A percentile compares a stretch with the other conserved stretches of the same genome.
Evolutionary conservation across 2,888 invertebrate genomes (phyloP).

Genomic region (Emmelina monodactyla): DNA sequence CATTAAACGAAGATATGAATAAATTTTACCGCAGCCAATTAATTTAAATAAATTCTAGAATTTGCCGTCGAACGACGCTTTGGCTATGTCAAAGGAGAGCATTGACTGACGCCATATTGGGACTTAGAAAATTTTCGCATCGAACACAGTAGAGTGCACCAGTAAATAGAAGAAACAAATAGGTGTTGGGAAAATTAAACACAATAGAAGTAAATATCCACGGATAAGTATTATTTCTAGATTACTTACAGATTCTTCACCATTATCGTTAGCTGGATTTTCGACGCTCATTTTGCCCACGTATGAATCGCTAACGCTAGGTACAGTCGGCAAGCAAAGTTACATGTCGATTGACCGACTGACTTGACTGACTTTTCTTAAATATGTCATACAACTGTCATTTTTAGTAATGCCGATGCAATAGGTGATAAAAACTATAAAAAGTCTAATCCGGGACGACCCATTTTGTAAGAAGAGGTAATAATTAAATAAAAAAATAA

Average conservation of each 20-base stretch:
- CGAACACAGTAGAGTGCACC: conserved; percentile 49
- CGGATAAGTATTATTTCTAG: not conserved
- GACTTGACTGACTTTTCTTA: no score
- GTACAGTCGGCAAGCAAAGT: no score
- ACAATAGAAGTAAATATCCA: not conserved
- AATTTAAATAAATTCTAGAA: no score
- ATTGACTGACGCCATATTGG: conserved; percentile 80
- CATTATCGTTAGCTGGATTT: conserved; percentile 66
- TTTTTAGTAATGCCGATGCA: no score
- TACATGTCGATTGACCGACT: no score
- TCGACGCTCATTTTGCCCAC: conserved; percentile 72
- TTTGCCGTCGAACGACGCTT: conserved; percentile 42
- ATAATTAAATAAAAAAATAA: not conserved
- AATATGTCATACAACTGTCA: no score
- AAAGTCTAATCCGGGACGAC: no score
- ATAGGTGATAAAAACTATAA: no score
- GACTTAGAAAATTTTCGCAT: conserved; percentile 74
- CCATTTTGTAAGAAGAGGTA: no score
- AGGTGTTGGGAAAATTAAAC: no score
- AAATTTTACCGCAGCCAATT: no score
- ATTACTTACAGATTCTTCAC: conserved; percentile 68
- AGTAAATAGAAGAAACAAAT: conserved; percentile 58
- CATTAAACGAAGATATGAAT: no score
- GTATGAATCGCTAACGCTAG: conserved; percentile 31
- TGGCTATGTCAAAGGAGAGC: conserved; percentile 22